Evolutionary conservation across 2,113 vertebrate species (phyloP).

Genomic region (Hystrix cristata): DNA sequence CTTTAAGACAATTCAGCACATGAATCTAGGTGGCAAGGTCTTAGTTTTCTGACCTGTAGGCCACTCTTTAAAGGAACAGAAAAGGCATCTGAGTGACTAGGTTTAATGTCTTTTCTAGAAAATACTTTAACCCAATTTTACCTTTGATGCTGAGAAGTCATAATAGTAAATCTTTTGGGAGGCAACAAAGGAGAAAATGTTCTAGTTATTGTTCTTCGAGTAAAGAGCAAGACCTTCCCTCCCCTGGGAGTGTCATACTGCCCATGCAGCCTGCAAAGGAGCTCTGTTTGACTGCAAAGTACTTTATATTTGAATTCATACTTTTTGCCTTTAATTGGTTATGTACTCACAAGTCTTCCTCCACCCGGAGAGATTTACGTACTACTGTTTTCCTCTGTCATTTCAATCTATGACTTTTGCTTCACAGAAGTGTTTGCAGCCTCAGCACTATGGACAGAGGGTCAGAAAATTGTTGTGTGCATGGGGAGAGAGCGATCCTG

Average conservation of each 20-base stretch:
- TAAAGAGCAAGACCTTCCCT: neutral
- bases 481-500: neutral
- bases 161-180: slow-evolving; percentile 16
- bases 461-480: neutral
- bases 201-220: neutral
- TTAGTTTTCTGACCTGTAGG: neutral
- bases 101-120: slow-evolving; percentile 46
- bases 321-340: neutral
- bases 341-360: neutral
- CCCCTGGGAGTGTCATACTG: rapidly evolving
- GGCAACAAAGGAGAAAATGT: neutral
- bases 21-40: neutral
- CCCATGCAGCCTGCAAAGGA: neutral
- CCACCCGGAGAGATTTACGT: neutral
- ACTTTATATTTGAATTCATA: slow-evolving; percentile 5
- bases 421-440: neutral
- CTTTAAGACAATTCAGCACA: neutral
- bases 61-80: neutral
- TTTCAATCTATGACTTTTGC: neutral
- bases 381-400: neutral
- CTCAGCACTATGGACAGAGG: neutral
- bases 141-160: slow-evolving; percentile 21
- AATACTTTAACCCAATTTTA: slow-evolving; percentile 34
- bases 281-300: neutral
- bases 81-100: neutral